Base-by-base conservation (phyloP, 2,888 invertebrate species). In the Conistra vaccinii region DNA sequence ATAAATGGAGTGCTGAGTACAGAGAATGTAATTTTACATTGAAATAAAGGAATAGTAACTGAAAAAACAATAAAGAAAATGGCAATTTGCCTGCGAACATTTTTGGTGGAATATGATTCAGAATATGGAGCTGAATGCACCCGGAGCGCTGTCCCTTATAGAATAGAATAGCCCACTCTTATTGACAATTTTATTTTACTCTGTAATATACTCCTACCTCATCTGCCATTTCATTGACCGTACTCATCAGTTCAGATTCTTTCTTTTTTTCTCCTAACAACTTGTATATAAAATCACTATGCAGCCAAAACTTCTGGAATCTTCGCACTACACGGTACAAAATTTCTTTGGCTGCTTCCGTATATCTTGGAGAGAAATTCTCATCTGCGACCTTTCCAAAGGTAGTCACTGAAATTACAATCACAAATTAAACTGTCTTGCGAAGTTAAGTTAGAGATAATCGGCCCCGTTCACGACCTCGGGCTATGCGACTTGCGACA, bases 261-360 rank as follows among this genome's bases (percentile, higher is more conserved):
- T 29, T 39, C n/a, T 68, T 68, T 29, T 20, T 23, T 5, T 60
- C 1, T 39, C 51, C 70, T 17, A 32, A 7, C 1, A 71, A 12
- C 7, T 17, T n/a, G 20, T 72, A n/a, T 29, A 72, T 42, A 32
- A 42, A 72, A 4, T 72, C 29, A 42, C 20, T 71, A 0, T 71
- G 70, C 12, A 71, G 20, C 70, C 70, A 71, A 53, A 71, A 7
- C 12, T 42, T 72, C 17, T 53, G 70, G n/a, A 72, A 72, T 42
- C 70, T 71, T 29, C 3, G 17, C 17, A 72, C 0, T 0, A 7
- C 0, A 5, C 53, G 39, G n/a, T 6, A 2, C 9, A 72, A 12
- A n/a, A 72, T n/a, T 32, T 32, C n/a, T 3, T 71, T 20, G 2
- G 9, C 9, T 5, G 42, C 73, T 72, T 72, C 32, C 14, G 26